Evolutionary conservation across 2,797 vertebrate species (phyloP).

Genomic region (Cichlasoma orientale): DNA sequence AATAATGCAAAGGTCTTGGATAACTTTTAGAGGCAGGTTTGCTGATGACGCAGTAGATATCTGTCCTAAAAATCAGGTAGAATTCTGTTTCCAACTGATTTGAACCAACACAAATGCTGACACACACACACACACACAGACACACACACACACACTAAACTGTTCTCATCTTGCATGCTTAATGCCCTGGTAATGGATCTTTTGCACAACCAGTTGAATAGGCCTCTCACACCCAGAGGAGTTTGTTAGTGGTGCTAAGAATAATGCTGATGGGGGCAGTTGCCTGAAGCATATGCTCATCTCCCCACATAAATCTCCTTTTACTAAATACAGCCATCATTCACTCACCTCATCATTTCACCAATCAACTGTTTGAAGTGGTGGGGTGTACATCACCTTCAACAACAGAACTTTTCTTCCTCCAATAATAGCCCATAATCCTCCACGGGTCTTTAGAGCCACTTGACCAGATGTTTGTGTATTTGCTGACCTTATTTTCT

Average conservation of each 20-base stretch:
- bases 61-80: background rate
- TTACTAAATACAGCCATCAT: constrained; percentile 31
- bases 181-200: constrained; percentile 76
- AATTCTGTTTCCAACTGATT: background rate
- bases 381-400: constrained; percentile 10
- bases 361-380: constrained; percentile 37
- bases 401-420: constrained; percentile 23
- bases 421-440: constrained; percentile 16
- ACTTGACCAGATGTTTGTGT: constrained; percentile 56
- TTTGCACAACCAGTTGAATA: constrained; percentile 59
- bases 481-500: constrained; percentile 35
- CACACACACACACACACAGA: background rate
- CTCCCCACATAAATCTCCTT: constrained; percentile 56
- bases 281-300: constrained; percentile 51
- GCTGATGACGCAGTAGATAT: constrained; percentile 5
- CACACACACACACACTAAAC: constrained; percentile 18
- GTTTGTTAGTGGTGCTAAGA: constrained; percentile 70
- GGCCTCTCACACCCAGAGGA: constrained; percentile 73
- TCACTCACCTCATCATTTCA: constrained; percentile 39
- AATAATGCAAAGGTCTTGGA: background rate
- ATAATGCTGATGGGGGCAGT: constrained; percentile 53
- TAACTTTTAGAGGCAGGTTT: constrained; percentile 22
- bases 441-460: constrained; percentile 28
- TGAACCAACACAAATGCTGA: background rate
- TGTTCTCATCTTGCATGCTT: constrained; percentile 66